Percentiles rank a stretch among this genome's conserved stretches.
Conservation (phyloP, 2,113 vertebrate species). For the Trogon melanurus region DNA sequence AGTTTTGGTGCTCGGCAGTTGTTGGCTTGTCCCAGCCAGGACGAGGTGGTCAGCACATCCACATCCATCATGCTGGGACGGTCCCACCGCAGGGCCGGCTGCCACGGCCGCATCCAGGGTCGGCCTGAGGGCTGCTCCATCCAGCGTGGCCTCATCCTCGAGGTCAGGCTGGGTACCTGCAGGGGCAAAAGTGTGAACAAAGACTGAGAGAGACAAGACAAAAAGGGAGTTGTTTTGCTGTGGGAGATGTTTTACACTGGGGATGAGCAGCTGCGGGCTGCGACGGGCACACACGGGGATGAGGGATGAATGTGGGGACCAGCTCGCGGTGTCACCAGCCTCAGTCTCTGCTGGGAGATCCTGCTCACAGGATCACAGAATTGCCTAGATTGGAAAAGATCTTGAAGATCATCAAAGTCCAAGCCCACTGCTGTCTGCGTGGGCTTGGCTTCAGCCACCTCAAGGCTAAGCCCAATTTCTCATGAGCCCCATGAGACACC, state of each 20-base stretch:
- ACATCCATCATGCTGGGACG: rapidly evolving
- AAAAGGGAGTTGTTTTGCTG: not conserved
- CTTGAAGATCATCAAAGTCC: too few relatives aligned
- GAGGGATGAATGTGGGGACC: rapidly evolving
- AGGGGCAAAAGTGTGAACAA: not conserved
- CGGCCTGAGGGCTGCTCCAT: not conserved
- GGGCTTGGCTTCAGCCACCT: not conserved
- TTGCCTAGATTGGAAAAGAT: too few relatives aligned
- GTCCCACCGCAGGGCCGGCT: rapidly evolving
- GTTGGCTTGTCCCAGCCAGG: not conserved
- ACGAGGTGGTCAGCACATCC: not conserved
- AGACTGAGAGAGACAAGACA: not conserved
- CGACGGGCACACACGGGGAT: rapidly evolving
- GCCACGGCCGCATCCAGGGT: not conserved
- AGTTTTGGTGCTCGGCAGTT: rapidly evolving
- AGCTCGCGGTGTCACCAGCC: not conserved
- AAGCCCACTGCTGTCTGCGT: not conserved
- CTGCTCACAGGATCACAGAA: not conserved
- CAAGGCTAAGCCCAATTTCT: not conserved
- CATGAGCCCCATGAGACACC: rapidly evolving
- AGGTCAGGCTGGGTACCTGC: not conserved
- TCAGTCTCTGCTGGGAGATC: rapidly evolving
- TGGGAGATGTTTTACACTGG: not conserved
- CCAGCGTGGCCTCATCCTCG: rapidly evolving
- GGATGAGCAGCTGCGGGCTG: rapidly evolving